These are phyloP conservation scores for Andrena praecox DNA, from an alignment of 2,888 invertebrate genomes.

Conservation along the genomic window DNA sequence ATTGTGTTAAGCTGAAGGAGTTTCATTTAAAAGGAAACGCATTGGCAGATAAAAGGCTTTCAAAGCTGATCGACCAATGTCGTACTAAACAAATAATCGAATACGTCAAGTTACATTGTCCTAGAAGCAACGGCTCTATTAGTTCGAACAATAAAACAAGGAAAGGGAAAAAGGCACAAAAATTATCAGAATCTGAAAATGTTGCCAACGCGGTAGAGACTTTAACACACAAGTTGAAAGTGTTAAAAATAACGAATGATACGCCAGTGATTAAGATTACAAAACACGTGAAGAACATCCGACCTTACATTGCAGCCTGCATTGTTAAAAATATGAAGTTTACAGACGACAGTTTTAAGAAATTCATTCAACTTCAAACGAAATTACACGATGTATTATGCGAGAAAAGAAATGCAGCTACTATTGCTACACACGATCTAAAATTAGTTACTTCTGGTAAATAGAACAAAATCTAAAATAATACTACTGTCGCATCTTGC, in stretches of 20 bases:
- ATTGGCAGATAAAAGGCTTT: slow-evolving; percentile 90
- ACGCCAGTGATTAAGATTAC: slow-evolving; percentile 86
- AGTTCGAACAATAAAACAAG: slow-evolving; percentile 76
- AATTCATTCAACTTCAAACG: slow-evolving; percentile 92
- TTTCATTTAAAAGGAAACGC: slow-evolving; percentile 91
- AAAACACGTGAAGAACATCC: slow-evolving; percentile 87
- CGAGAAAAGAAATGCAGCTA: slow-evolving; percentile 91
- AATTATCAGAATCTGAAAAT: slow-evolving; percentile 76
- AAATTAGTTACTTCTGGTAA: slow-evolving; percentile 87
- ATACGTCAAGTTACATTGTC: slow-evolving; percentile 90
- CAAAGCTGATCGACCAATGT: slow-evolving; percentile 91
- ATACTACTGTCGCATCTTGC: neutral
- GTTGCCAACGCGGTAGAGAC: slow-evolving; percentile 66
- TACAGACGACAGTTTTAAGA: slow-evolving; percentile 88
- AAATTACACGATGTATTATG: slow-evolving; percentile 91
- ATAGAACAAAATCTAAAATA: slow-evolving; percentile 30
- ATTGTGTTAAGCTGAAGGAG: slow-evolving; percentile 91
- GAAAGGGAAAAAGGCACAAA: slow-evolving; percentile 82
- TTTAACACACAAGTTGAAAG: slow-evolving; percentile 81
- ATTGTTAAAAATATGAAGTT: slow-evolving; percentile 89
- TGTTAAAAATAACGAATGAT: slow-evolving; percentile 84
- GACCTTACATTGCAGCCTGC: slow-evolving; percentile 91
- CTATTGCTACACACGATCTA: slow-evolving; percentile 94
- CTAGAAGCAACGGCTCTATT: slow-evolving; percentile 82
- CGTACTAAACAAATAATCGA: slow-evolving; percentile 91